Evolutionary conservation across 2,113 vertebrate species (phyloP).

Genomic region (Rhipidura dahli): DNA sequence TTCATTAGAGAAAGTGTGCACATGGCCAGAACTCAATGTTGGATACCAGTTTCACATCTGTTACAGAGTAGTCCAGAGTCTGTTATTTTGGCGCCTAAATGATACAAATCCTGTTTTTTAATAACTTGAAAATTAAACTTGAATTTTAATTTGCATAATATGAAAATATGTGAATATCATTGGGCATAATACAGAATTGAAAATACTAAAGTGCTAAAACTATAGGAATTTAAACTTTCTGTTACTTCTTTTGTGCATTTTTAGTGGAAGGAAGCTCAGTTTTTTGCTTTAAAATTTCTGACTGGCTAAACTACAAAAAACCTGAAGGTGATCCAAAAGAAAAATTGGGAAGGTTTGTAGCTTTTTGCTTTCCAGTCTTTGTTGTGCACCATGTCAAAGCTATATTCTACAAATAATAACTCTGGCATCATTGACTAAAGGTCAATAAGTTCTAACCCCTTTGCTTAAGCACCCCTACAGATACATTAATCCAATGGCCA

Average conservation of each 20-base stretch:
- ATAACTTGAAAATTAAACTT: constrained; percentile 12
- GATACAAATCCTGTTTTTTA: background rate
- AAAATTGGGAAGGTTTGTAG: background rate
- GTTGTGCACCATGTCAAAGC: background rate
- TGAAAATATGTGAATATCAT: constrained; percentile 23
- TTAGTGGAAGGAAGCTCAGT: background rate
- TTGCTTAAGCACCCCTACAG: background rate
- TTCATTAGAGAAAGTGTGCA: background rate
- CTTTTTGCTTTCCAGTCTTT: background rate
- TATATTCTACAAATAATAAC: background rate
- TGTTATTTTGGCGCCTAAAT: constrained; percentile 55
- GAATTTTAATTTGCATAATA: constrained; percentile 17
- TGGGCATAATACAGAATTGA: background rate
- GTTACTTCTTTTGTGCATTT: background rate
- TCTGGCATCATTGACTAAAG: background rate
- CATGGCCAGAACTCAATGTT: constrained; percentile 1
- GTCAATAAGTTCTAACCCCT: background rate
- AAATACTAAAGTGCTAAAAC: background rate
- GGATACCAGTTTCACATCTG: constrained; percentile 34
- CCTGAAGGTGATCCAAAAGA: background rate
- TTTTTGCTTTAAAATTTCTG: constrained; percentile 26
- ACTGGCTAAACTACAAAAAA: constrained; percentile 3
- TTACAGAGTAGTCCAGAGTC: background rate
- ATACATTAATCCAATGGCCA: background rate
- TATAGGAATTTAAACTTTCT: background rate